Evolutionary conservation across 1,140 invertebrate genomes (phyloP).

Genomic region (Muscidifurax raptorellus): DNA sequence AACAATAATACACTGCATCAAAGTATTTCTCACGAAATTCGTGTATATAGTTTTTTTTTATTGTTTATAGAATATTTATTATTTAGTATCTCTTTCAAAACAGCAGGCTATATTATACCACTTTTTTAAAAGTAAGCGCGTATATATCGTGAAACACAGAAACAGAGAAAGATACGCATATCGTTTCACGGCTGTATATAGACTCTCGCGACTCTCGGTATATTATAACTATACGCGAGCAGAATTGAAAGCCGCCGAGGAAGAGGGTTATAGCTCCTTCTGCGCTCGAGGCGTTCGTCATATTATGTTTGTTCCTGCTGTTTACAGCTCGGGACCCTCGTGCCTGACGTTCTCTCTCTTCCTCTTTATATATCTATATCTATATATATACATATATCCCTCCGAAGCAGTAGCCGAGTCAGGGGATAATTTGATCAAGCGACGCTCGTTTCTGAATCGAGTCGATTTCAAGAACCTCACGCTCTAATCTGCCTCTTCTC

Average conservation of each 20-base stretch:
- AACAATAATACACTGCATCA: too few species aligned
- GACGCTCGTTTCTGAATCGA: conserved; percentile 45
- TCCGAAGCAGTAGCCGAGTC: background rate
- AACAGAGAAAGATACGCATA: background rate
- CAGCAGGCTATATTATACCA: too few species aligned
- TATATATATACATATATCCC: background rate
- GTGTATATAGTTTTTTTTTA: too few species aligned
- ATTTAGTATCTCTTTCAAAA: too few species aligned
- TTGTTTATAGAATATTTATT: too few species aligned
- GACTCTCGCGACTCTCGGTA: background rate
- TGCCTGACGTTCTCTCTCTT: conserved; percentile 52
- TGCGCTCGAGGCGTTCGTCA: conserved; percentile 70
- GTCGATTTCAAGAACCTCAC: conserved; percentile 22
- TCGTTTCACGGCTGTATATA: background rate
- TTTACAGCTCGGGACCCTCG: conserved; percentile 66
- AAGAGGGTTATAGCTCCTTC: conserved; percentile 58
- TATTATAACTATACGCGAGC: background rate
- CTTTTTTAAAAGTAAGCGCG: too few species aligned
- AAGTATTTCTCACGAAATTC: too few species aligned
- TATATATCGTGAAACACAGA: too few species aligned
- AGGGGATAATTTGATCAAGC: conserved; percentile 43
- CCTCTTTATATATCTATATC: conserved; percentile 43
- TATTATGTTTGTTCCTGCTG: conserved; percentile 75
- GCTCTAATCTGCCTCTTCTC: background rate
- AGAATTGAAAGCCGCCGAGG: conserved; percentile 22